Conservation (phyloP, 2,113 vertebrate species). For the Propithecus coquereli region DNA sequence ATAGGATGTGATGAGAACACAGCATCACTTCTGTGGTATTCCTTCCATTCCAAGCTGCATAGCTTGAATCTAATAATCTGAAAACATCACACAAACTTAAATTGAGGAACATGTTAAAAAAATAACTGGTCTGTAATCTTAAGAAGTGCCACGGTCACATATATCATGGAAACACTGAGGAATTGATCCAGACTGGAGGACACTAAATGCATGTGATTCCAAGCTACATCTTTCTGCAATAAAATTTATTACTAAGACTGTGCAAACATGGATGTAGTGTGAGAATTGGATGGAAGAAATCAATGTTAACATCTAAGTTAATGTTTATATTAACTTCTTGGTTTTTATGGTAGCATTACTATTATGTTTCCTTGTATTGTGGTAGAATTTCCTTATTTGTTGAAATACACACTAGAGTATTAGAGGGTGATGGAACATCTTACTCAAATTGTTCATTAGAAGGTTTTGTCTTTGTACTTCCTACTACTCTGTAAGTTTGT, state of each 20-base stretch:
- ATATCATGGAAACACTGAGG: neutral
- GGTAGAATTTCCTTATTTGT: neutral
- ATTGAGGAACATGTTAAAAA: neutral
- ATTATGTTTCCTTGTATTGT: neutral
- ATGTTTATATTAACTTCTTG: neutral
- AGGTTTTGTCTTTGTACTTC: neutral
- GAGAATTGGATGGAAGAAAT: neutral
- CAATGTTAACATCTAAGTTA: neutral
- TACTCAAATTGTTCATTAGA: neutral
- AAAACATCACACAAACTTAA: neutral
- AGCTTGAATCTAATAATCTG: neutral
- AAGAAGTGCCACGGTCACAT: neutral
- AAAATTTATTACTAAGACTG: neutral
- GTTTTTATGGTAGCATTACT: neutral
- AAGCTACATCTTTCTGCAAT: neutral
- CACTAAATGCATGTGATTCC: neutral
- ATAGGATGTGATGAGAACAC: neutral
- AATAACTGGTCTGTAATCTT: neutral
- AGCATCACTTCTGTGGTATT: neutral
- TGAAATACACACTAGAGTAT: neutral
- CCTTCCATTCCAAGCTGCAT: neutral
- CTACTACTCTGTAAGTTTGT: neutral
- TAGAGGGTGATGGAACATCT: neutral
- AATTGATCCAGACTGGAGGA: neutral
- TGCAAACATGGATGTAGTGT: neutral